A percentile compares a stretch with the other conserved stretches of the same genome.
Conservation (phyloP, 2,888 invertebrate genomes). For the Fabriciana adippe region DNA sequence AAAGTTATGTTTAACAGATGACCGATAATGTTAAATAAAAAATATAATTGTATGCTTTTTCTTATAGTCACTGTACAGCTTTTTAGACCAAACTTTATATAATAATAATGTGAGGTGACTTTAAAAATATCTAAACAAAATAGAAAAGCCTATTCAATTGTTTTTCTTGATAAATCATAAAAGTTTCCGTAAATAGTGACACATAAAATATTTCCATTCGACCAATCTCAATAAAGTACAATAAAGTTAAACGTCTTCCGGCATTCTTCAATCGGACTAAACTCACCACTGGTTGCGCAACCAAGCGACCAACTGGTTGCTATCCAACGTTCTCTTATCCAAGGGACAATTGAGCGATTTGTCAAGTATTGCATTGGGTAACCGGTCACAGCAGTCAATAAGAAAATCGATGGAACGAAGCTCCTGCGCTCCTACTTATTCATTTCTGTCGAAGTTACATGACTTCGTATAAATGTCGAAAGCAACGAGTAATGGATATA, state of each 20-base stretch:
- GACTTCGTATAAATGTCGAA: slow-evolving; percentile 57
- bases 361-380: slow-evolving; percentile 74
- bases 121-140: not conserved
- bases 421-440: slow-evolving; percentile 46
- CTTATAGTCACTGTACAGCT: too few relatives aligned
- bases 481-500: slow-evolving; percentile 67
- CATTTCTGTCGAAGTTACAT: slow-evolving; percentile 60
- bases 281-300: slow-evolving; percentile 65
- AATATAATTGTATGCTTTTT: too few relatives aligned
- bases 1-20: too few relatives aligned
- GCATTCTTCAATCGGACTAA: slow-evolving; percentile 66
- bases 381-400: slow-evolving; percentile 63
- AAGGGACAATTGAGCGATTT: slow-evolving; percentile 80
- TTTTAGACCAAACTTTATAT: too few relatives aligned
- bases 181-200: slow-evolving; percentile 54
- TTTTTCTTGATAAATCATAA: slow-evolving; percentile 29
- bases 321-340: slow-evolving; percentile 54
- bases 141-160: slow-evolving; percentile 27
- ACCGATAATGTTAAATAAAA: too few relatives aligned
- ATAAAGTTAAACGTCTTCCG: slow-evolving; percentile 74
- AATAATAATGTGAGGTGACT: too few relatives aligned
- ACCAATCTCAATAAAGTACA: slow-evolving; percentile 66
- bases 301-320: slow-evolving; percentile 69
- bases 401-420: slow-evolving; percentile 54
- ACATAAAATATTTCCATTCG: slow-evolving; percentile 59